Evolutionary conservation across 2,113 vertebrate genomes (phyloP), one percentile per base, ranked within the genome.

Genomic region (Perognathus longimembris): DNA sequence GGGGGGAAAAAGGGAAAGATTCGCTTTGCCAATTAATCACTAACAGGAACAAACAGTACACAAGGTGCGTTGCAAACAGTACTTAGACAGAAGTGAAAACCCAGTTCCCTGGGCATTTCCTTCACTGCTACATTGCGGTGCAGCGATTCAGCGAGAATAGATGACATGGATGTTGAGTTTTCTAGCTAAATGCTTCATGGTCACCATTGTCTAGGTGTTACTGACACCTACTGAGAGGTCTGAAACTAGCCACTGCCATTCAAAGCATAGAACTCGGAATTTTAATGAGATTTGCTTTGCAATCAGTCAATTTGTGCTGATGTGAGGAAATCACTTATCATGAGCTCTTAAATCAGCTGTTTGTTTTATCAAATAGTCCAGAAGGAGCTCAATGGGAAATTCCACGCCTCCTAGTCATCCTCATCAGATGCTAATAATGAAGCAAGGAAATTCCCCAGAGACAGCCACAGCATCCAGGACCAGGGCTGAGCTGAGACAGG

Each of bases 381-480:
- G 67, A 90, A 50, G 76, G 64, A 91, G 90, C 90, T 95, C 89
- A 92, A 0, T 70, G 64, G 89, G 63, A 94, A 96, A 96, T 91
- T 87, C 91, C 89, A 85, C 61, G 67, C 69, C 63, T 85, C 45
- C 82, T 91, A 85, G 88, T 94, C 78, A 66, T 87, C 92, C 92
- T 96, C 89, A 87, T 96, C 89, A 96, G 92, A 91, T 87, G 80
- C 94, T 95, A 95, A 94, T 87, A 94, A 96, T 69, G 75, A 97
- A 97, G 97, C 96, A 96, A 97, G 96, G 97, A 96, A 97, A 97
- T 96, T 96, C 97, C 97, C 97, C 97, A 96, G 94, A 96, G 96
- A 97, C 97, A 97, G 96, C 97, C 97, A 97, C 97, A 96, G 96
- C 97, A 97, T 97, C 96, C 95, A 94, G 96, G 96, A 88, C 91